phyloP scores from a whole-genome alignment of 2,888 invertebrate species.

The Chironomus riparius region DNA sequence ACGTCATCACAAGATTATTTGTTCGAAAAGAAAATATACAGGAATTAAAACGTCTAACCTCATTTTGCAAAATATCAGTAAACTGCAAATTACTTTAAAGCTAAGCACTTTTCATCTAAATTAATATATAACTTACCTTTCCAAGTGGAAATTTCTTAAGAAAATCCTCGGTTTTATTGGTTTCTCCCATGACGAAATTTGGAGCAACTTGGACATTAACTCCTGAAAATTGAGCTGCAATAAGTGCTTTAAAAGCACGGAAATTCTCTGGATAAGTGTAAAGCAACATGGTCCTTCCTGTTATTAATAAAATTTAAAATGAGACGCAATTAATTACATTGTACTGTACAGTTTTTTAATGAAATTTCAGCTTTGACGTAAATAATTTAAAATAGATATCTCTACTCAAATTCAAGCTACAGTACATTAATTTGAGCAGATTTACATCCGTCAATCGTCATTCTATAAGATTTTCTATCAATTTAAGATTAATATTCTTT shows the following conservation, averaged over 20 bases:
- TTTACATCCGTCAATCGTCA: too few relatives aligned
- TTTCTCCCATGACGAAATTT: constrained; percentile 87
- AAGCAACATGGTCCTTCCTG: constrained; percentile 39
- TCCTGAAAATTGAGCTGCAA: constrained; percentile 95
- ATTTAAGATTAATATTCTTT: not conserved
- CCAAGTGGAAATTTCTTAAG: constrained; percentile 93
- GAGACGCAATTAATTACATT: not conserved
- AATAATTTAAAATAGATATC: not conserved
- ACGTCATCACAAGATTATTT: not conserved
- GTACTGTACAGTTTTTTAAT: not conserved
- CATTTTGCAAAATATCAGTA: not conserved
- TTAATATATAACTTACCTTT: constrained; percentile 60
- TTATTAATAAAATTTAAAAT: not conserved
- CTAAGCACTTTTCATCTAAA: not conserved
- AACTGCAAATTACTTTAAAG: not conserved
- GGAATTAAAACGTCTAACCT: not conserved
- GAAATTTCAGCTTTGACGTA: not conserved
- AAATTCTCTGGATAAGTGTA: constrained; percentile 98
- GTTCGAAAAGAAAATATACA: too few relatives aligned
- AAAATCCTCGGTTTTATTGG: constrained; percentile 79
- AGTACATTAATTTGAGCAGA: not conserved
- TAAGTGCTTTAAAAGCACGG: constrained; percentile 94
- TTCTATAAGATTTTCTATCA: too few relatives aligned
- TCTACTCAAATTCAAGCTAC: not conserved
- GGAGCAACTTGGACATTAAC: constrained; percentile 72